Evolutionary conservation across 2,797 vertebrate species (phyloP).

Genomic region (Vultur gryphus): DNA sequence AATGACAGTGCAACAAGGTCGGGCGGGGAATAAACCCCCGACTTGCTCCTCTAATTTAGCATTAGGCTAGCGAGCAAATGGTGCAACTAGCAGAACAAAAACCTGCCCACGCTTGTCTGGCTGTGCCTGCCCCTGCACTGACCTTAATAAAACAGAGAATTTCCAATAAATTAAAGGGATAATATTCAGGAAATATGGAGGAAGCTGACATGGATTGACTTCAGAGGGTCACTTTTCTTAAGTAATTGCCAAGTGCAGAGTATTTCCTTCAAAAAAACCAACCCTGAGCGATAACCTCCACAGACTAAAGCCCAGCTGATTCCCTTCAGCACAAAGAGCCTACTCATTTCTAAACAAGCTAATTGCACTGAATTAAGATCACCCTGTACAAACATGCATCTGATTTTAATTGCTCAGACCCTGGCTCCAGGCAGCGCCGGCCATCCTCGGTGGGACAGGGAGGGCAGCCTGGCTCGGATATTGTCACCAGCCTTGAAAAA

Average conservation of each 20-base stretch:
- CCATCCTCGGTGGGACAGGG: fast-evolving
- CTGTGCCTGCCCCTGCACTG: neutral
- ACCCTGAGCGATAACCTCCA: neutral
- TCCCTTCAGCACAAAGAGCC: neutral
- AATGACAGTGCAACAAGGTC: neutral
- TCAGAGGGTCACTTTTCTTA: neutral
- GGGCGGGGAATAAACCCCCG: neutral
- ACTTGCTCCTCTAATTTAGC: neutral
- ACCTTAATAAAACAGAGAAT: neutral
- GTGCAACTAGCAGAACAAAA: neutral
- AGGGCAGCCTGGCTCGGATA: neutral
- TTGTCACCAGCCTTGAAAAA: neutral
- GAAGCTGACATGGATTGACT: neutral
- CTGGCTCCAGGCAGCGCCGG: fast-evolving
- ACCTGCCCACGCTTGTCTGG: neutral
- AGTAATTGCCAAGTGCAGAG: neutral
- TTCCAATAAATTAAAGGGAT: neutral
- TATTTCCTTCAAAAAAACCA: neutral
- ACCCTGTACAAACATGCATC: neutral
- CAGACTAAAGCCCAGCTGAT: neutral
- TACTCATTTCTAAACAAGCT: neutral
- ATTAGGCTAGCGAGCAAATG: neutral
- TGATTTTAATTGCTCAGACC: neutral
- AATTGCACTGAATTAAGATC: neutral
- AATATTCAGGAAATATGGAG: neutral